Percentiles rank a stretch among this genome's conserved stretches.
These are phyloP conservation scores for Drosophila funebris DNA, from an alignment of 1,140 invertebrate genomes.

Conservation along the genomic window DNA sequence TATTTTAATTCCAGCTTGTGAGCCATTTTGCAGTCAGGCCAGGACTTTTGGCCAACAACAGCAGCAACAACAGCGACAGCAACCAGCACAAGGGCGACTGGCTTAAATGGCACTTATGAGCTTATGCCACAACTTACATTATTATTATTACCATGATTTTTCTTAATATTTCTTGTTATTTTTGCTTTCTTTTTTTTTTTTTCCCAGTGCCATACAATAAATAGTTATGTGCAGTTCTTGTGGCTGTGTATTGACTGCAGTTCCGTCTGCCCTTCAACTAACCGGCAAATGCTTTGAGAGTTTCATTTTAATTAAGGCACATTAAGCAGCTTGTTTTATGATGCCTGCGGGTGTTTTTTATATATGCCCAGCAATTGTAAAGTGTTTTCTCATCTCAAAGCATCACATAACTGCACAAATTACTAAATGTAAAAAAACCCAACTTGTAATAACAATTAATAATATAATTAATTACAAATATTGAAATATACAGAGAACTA, in stretches of 20 bases:
- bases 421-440: not conserved
- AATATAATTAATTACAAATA: no score
- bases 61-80: conserved; percentile 16
- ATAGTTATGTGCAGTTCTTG: conserved; percentile 66
- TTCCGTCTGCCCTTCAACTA: not conserved
- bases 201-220: conserved; percentile 56
- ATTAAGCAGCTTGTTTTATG: conserved; percentile 63
- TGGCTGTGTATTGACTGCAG: conserved; percentile 53
- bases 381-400: not conserved
- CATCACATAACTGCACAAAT: not conserved
- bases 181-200: conserved; percentile 12
- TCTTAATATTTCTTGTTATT: conserved; percentile 37
- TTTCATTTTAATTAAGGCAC: conserved; percentile 71
- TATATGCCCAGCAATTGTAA: conserved; percentile 9
- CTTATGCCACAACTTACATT: conserved; percentile 82
- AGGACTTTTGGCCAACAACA: conserved; percentile 51
- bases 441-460: not conserved
- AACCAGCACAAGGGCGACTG: conserved; percentile 67
- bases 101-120: conserved; percentile 82
- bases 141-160: conserved; percentile 78
- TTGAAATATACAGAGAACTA: no score
- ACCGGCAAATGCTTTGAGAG: not conserved
- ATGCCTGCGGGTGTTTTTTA: conserved; percentile 32
- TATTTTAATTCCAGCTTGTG: conserved; percentile 77
- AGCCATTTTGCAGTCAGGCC: conserved; percentile 62